phyloP scores from a whole-genome alignment of 2,113 vertebrate species.

The Centropristis striata region DNA sequence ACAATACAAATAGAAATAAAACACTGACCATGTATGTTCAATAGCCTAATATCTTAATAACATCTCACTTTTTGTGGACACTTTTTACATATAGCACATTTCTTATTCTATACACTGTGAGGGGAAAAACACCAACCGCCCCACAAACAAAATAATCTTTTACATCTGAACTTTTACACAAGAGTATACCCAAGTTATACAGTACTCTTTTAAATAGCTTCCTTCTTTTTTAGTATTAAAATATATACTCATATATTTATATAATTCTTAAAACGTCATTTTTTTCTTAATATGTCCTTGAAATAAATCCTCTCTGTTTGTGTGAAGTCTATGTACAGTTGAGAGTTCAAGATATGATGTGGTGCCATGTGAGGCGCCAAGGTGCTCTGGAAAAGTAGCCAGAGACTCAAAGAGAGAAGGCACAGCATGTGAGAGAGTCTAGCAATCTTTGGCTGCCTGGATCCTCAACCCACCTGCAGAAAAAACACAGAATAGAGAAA shows the following conservation, averaged over 20 bases:
- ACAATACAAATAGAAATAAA: conserved; percentile 78
- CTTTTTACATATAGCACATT: conserved; percentile 85
- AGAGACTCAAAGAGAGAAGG: conserved; percentile 57
- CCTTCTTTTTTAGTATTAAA: conserved; percentile 90
- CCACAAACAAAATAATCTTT: conserved; percentile 79
- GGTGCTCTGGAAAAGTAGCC: conserved; percentile 66
- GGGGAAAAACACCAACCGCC: conserved; percentile 44
- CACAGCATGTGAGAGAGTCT: conserved; percentile 58
- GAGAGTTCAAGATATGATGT: conserved; percentile 57
- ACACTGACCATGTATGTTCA: conserved; percentile 88
- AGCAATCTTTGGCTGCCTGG: conserved; percentile 85
- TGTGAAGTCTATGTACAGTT: conserved; percentile 84
- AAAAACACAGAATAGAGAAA: conserved; percentile 26
- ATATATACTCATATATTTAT: conserved; percentile 90
- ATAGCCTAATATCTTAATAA: conserved; percentile 87
- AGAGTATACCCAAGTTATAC: conserved; percentile 89
- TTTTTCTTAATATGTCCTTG: conserved; percentile 78
- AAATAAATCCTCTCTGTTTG: conserved; percentile 84
- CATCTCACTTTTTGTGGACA: conserved; percentile 78
- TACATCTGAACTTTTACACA: conserved; percentile 85
- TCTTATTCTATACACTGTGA: conserved; percentile 84
- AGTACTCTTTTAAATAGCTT: conserved; percentile 91
- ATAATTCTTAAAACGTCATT: conserved; percentile 80
- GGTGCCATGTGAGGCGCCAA: conserved; percentile 56
- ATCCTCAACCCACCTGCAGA: conserved; percentile 81